A percentile compares a stretch with the other conserved stretches of the same genome.
These are phyloP conservation scores for Xiphydria camelus DNA, from an alignment of 2,888 invertebrate species.

Conservation along the genomic window DNA sequence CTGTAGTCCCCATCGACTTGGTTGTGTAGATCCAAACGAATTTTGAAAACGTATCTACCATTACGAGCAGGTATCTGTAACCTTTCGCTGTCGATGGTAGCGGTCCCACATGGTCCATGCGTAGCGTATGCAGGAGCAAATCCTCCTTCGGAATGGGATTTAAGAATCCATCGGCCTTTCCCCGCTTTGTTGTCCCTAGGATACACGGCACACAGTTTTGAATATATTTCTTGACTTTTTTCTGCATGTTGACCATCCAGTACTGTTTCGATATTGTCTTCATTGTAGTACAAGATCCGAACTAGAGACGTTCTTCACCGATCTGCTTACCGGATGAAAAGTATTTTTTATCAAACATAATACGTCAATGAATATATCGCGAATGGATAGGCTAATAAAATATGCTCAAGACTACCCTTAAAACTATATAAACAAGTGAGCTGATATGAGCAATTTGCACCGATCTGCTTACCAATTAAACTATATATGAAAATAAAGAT, in stretches of 20 bases:
- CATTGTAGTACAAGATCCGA: no score
- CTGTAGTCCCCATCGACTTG: slow-evolving; percentile 10
- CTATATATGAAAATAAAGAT: no score
- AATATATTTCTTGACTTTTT: slow-evolving; percentile 22
- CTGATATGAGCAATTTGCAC: no score
- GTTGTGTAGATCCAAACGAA: slow-evolving; percentile 19
- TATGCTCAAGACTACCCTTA: no score
- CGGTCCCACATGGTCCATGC: slow-evolving; percentile 4
- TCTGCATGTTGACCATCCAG: slow-evolving; percentile 24
- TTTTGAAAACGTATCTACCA: slow-evolving; percentile 1
- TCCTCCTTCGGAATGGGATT: not conserved
- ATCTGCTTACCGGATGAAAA: no score
- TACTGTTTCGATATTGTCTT: slow-evolving; percentile 25
- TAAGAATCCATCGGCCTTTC: slow-evolving; percentile 13
- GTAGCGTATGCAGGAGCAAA: slow-evolving; percentile 3
- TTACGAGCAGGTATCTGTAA: slow-evolving; percentile 6
- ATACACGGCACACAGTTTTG: slow-evolving; percentile 16
- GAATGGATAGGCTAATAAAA: no score
- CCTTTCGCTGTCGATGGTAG: not conserved
- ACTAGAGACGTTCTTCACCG: no score
- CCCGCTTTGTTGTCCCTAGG: slow-evolving; percentile 2
- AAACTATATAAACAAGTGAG: no score
- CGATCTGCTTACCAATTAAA: no score
- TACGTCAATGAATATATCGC: no score
- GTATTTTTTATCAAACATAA: no score